Conservation (phyloP, 2,113 vertebrate species). For the Cebus imitator region DNA sequence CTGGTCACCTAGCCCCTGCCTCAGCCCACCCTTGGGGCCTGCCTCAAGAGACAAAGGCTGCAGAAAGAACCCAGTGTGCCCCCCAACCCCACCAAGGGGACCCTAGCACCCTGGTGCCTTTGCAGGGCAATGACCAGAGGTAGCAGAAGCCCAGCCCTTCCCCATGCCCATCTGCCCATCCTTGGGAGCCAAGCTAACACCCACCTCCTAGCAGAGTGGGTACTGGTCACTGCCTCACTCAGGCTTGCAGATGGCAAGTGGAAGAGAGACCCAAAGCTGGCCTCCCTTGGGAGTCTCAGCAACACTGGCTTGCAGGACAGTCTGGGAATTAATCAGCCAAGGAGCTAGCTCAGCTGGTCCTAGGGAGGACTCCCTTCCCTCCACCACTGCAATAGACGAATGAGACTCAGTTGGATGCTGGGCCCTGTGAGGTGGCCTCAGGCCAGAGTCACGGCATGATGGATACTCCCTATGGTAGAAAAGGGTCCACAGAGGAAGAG, state of each 20-base stretch:
- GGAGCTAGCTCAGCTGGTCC: neutral
- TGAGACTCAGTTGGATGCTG: neutral
- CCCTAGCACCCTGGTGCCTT: neutral
- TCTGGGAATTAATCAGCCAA: constrained; percentile 41
- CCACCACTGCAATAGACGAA: neutral
- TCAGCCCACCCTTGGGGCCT: neutral
- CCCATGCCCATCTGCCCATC: neutral
- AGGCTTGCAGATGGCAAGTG: neutral
- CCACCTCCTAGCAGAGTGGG: neutral
- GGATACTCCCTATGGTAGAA: neutral
- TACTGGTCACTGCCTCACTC: neutral
- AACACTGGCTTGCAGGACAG: neutral
- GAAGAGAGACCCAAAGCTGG: constrained; percentile 12
- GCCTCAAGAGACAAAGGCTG: neutral
- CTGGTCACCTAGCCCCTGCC: neutral
- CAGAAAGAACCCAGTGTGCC: neutral
- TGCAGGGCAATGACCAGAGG: neutral
- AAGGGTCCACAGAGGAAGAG: constrained; percentile 29
- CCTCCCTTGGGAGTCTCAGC: neutral
- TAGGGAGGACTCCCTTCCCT: neutral
- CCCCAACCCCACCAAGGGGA: neutral
- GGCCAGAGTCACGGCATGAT: neutral
- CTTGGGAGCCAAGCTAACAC: neutral
- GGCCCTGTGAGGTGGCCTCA: constrained; percentile 2
- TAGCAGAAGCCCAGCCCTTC: neutral